phyloP scores from a whole-genome alignment of 2,888 invertebrate genomes.

The Ophion obscuratus region DNA sequence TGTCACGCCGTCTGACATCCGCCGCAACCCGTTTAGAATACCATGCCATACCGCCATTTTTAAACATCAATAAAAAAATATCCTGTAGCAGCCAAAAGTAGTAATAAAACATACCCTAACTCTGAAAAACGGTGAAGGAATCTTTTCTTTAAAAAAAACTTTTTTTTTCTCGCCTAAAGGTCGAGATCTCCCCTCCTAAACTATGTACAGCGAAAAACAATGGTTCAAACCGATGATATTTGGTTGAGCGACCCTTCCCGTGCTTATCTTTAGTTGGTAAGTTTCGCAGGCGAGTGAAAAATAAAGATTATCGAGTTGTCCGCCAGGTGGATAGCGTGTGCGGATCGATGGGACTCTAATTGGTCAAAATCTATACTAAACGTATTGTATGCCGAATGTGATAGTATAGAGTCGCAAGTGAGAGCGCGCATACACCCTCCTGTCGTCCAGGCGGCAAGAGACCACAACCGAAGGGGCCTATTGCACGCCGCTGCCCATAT shows the following conservation, averaged over 20 bases:
- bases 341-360: constrained; percentile 13
- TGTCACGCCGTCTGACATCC: no score
- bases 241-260: background rate
- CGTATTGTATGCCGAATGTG: background rate
- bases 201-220: background rate
- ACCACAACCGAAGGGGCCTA: constrained; percentile 27
- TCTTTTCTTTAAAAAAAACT: no score
- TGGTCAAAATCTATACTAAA: constrained; percentile 21
- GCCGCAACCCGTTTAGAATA: no score
- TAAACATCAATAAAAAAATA: no score
- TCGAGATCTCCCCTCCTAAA: background rate
- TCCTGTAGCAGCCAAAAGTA: no score
- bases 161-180: no score
- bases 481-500: constrained; percentile 82
- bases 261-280: background rate
- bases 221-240: background rate
- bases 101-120: no score
- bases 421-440: constrained; percentile 30
- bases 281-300: background rate
- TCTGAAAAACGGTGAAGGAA: no score
- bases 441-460: constrained; percentile 33
- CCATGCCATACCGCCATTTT: no score
- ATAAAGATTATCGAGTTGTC: background rate
- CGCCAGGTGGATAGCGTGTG: constrained; percentile 20
- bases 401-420: background rate